phyloP scores from a whole-genome alignment of 2,888 invertebrate species.

The Acleris sparsana region DNA sequence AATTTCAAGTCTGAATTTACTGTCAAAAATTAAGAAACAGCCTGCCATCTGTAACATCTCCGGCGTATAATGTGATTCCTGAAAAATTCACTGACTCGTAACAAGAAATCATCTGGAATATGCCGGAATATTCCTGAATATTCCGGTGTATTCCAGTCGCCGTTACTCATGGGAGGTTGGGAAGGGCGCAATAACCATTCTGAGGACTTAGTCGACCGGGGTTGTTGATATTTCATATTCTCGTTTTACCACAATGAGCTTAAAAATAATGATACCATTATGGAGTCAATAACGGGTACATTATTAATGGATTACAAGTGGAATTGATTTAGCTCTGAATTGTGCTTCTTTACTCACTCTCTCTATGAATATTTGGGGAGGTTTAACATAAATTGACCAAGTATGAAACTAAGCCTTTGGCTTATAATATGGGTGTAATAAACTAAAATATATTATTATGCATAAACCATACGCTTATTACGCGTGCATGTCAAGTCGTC shows the following conservation, averaged over 20 bases:
- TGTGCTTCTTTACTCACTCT: too few species aligned
- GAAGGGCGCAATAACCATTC: conserved; percentile 29
- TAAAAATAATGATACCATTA: conserved; percentile 17
- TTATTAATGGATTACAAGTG: conserved; percentile 2
- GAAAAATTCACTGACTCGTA: conserved; percentile 36
- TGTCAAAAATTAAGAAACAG: conserved; percentile 24
- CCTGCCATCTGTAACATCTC: conserved; percentile 28
- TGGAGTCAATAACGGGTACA: conserved; percentile 8
- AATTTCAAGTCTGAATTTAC: conserved; percentile 15
- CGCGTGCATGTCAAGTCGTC: too few species aligned
- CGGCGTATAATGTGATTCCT: conserved; percentile 26
- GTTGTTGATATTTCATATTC: conserved; percentile 32
- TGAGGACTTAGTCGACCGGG: conserved; percentile 28
- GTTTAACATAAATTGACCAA: too few species aligned
- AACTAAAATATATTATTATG: too few species aligned
- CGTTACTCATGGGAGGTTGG: conserved; percentile 21
- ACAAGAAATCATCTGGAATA: conserved; percentile 32
- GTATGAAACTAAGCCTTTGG: too few species aligned
- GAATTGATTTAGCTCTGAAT: background rate
- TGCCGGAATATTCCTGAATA: conserved; percentile 24
- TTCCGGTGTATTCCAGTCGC: conserved; percentile 25
- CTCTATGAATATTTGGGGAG: too few species aligned
- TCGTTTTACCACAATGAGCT: conserved; percentile 6
- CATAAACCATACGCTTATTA: too few species aligned
- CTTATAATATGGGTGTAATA: too few species aligned